phyloP scores from a whole-genome alignment of 2,888 invertebrate species.

The Anodontia alba region DNA sequence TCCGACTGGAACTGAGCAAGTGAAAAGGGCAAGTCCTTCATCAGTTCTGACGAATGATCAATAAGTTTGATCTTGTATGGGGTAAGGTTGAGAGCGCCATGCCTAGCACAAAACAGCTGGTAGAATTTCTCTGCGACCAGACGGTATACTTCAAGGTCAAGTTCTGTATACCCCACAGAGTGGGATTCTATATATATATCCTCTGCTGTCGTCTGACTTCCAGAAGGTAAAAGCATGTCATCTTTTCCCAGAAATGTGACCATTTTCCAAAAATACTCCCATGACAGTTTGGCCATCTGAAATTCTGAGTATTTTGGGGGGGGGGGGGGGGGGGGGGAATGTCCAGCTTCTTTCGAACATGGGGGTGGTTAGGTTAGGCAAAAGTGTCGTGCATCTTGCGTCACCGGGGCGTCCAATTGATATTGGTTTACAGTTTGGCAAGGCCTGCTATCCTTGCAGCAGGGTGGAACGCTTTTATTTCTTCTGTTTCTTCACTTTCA shows the following conservation, averaged over 20 bases:
- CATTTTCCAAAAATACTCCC: neutral
- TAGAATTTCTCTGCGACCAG: neutral
- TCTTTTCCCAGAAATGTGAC: neutral
- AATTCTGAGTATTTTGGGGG: neutral
- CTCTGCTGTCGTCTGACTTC: too few species aligned
- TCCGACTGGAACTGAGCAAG: neutral
- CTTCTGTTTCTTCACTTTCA: too few species aligned
- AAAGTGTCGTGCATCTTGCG: too few species aligned
- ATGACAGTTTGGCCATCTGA: neutral
- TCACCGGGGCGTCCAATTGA: too few species aligned
- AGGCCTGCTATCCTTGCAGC: too few species aligned
- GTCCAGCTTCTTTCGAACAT: neutral
- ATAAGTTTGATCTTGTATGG: conserved; percentile 6
- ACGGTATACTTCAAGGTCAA: neutral
- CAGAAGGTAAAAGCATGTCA: too few species aligned
- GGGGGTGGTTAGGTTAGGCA: too few species aligned
- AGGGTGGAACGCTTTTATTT: too few species aligned
- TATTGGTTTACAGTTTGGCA: too few species aligned
- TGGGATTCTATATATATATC: neutral
- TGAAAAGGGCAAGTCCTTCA: neutral
- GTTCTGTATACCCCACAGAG: neutral
- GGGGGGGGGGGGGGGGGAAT: too few species aligned
- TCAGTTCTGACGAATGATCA: conserved; percentile 3
- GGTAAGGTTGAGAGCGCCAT: neutral
- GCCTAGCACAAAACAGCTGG: neutral